Evolutionary conservation across 2,888 invertebrate genomes (phyloP).

Genomic region (Trisateles emortualis): DNA sequence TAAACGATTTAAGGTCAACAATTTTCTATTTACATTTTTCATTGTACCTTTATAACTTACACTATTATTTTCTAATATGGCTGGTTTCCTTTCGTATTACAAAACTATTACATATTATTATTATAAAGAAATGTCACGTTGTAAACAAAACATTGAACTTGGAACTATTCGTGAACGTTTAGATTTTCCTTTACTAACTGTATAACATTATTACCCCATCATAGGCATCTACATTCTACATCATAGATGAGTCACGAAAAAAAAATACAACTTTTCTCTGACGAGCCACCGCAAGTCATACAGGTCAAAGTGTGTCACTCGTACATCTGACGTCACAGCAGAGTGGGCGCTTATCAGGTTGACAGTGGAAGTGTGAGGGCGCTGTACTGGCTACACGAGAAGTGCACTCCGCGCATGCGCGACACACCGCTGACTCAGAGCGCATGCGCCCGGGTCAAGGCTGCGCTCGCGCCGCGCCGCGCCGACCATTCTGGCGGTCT

Average conservation of each 20-base stretch:
- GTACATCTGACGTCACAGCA: conserved; percentile 33
- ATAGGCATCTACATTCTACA: neutral
- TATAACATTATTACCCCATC: neutral
- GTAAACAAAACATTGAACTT: neutral
- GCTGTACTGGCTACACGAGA: conserved; percentile 31
- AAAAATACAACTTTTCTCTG: neutral
- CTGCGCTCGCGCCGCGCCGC: conserved; percentile 58
- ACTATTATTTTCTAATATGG: no score
- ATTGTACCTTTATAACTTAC: no score
- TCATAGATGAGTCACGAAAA: neutral
- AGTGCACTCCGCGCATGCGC: conserved; percentile 49
- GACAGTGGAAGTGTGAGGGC: conserved; percentile 35
- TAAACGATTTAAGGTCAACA: no score
- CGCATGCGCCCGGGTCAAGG: conserved; percentile 66
- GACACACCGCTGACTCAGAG: conserved; percentile 61
- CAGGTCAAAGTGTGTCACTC: conserved; percentile 24
- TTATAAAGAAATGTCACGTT: neutral
- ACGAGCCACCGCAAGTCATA: conserved; percentile 5
- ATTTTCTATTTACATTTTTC: no score
- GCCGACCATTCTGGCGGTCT: conserved; percentile 63
- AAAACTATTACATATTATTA: neutral
- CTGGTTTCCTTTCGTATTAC: no score
- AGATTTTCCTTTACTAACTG: neutral
- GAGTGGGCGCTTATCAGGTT: conserved; percentile 41
- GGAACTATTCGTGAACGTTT: neutral